Evolutionary conservation across 2,888 invertebrate genomes (phyloP), one percentile per base, ranked within the genome.

Genomic region (Ophioninae sp.): DNA sequence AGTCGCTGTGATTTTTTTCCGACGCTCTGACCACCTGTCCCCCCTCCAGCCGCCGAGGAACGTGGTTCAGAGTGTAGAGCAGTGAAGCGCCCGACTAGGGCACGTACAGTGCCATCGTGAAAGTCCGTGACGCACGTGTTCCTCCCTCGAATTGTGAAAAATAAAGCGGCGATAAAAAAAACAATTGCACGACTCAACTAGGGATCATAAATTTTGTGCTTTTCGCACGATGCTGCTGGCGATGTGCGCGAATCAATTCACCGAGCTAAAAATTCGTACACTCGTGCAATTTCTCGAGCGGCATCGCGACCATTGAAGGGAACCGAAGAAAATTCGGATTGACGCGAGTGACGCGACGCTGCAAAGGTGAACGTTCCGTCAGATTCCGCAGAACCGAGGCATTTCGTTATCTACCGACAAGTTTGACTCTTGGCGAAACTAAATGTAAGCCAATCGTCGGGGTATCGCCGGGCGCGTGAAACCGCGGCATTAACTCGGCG

Each of bases 241-340:
- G 74, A 41, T 76, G 67, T 76, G 44, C 37, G 72, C 61, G n/a
- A 79, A 76, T 30, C 67, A 72, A 20, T 23, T 84, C 23, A 79
- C 2, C 65, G 72, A 72, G 79, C 65, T 76, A 76, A 81, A 81
- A 79, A 76, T 79, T 79, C 75, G 84, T 65, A 61, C 81, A 20
- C 76, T 72, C 76, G 79, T 62, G 62, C 64, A 67, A 72, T 73
- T 81, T 50, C 81, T 79, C 81, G 79, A 81, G 62, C 84, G 84
- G 50, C 84, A 73, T 79, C 79, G 81, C 67, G 59, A 74, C 57
- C 62, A 84, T 75, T 81, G 61, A 84, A 70, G 50, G 67, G 50
- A 37, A 39, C 3, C 17, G 30, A 30, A 57, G 39, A 30, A 17
- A 67, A 65, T 37, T 5, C 30, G n/a, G 69, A 10, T 23, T 2